Percentiles rank a stretch among this genome's conserved stretches.
Conservation (phyloP, 2,113 vertebrate species). For the Neotragus moschatus region DNA sequence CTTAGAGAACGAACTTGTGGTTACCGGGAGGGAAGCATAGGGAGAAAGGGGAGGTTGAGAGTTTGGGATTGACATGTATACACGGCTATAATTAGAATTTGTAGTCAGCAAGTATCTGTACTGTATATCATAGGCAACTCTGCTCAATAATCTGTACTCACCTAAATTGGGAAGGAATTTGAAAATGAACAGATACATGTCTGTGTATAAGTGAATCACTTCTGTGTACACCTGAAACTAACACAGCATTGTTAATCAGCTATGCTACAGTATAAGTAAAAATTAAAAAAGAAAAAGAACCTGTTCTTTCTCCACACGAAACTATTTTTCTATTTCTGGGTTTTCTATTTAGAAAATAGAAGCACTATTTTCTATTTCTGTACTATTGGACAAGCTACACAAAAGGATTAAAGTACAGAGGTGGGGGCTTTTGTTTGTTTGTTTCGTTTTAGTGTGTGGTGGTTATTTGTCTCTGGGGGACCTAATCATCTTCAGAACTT, state of each 20-base stretch:
- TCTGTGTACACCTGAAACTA: background rate
- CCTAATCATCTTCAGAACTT: background rate
- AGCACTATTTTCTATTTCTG: background rate
- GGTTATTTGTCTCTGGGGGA: background rate
- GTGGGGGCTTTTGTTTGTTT: background rate
- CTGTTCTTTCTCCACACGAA: background rate
- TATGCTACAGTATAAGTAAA: background rate
- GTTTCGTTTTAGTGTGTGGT: background rate
- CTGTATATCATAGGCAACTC: background rate
- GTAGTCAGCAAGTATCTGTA: background rate
- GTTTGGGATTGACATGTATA: background rate
- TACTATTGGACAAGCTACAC: background rate
- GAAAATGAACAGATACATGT: background rate
- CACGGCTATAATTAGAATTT: background rate
- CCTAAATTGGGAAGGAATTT: background rate
- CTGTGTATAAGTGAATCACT: background rate
- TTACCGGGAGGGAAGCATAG: background rate
- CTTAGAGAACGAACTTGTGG: background rate
- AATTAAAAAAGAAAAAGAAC: background rate
- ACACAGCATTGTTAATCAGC: background rate
- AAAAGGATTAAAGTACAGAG: background rate
- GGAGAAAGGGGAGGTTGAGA: background rate
- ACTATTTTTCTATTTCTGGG: background rate
- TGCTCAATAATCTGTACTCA: background rate
- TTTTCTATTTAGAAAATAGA: background rate